A percentile compares a stretch with the other conserved stretches of the same genome.
phyloP scores from a whole-genome alignment of 2,797 vertebrate species.

The Lithobates sylvaticus region DNA sequence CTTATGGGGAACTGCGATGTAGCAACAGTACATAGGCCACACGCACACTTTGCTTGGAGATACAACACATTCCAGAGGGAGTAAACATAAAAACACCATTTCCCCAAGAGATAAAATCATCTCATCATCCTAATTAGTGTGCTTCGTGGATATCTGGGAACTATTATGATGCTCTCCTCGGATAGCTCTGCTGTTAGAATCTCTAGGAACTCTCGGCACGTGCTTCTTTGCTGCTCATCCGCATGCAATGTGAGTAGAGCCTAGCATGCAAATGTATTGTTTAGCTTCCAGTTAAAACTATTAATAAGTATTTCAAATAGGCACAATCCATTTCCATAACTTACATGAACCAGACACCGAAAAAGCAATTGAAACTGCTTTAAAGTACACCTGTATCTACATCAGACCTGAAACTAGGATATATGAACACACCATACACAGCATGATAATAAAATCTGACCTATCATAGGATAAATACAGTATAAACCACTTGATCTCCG shows the following conservation, averaged over 20 bases:
- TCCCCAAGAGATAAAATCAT: conserved; percentile 6
- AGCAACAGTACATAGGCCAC: not conserved
- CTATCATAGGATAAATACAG: no score
- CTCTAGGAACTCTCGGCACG: no score
- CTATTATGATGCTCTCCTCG: not conserved
- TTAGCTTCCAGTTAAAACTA: conserved; percentile 1
- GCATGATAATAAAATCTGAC: no score
- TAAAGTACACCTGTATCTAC: not conserved
- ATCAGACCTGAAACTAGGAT: no score
- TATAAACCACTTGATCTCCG: no score
- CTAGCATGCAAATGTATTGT: conserved; percentile 1
- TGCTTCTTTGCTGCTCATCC: not conserved
- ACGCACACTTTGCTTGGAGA: not conserved
- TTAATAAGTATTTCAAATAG: not conserved
- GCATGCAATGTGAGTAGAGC: not conserved
- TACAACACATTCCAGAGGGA: conserved; percentile 14
- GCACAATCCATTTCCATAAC: no score
- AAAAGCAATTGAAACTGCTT: not conserved
- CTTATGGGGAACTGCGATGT: conserved; percentile 2
- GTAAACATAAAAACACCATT: conserved; percentile 13
- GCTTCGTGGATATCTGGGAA: not conserved
- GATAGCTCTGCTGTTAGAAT: not conserved
- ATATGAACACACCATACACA: no score
- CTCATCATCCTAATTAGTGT: not conserved
- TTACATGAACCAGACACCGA: not conserved